Evolutionary conservation across 2,888 invertebrate species (phyloP).

Genomic region (Mimas tiliae): DNA sequence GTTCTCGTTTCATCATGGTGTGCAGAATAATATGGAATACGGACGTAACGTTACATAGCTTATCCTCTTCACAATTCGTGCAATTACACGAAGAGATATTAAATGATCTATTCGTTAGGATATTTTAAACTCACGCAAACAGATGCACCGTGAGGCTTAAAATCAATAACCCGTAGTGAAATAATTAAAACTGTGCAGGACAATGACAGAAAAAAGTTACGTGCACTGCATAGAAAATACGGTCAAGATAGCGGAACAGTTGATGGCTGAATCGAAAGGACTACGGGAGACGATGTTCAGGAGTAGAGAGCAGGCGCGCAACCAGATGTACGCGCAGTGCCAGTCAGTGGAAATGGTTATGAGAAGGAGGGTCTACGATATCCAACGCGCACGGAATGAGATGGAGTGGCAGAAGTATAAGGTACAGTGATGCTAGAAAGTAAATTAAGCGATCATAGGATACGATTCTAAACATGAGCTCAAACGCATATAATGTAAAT

Average conservation of each 20-base stretch:
- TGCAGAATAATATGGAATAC: too few species aligned
- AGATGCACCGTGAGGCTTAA: neutral
- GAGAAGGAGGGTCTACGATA: slow-evolving; percentile 94
- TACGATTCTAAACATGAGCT: neutral
- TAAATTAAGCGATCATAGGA: neutral
- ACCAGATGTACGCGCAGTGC: slow-evolving; percentile 92
- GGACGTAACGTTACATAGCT: too few species aligned
- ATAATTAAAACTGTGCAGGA: slow-evolving; percentile 54
- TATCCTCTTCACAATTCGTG: too few species aligned
- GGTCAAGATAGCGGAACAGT: slow-evolving; percentile 91
- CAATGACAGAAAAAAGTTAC: slow-evolving; percentile 93
- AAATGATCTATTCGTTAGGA: too few species aligned
- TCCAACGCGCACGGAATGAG: slow-evolving; percentile 93
- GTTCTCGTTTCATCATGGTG: too few species aligned
- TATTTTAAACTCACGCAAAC: too few species aligned
- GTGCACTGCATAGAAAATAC: slow-evolving; percentile 91
- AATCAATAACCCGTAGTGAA: neutral
- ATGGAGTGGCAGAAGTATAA: slow-evolving; percentile 93
- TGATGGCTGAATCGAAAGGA: slow-evolving; percentile 90
- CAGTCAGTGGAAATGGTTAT: slow-evolving; percentile 93
- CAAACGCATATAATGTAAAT: too few species aligned
- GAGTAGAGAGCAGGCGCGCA: slow-evolving; percentile 90
- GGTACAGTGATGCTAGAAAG: slow-evolving; percentile 43
- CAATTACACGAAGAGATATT: too few species aligned
- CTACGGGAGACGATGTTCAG: slow-evolving; percentile 92